Base-by-base conservation (phyloP, 2,113 vertebrate species). In the Oplegnathus fasciatus region DNA sequence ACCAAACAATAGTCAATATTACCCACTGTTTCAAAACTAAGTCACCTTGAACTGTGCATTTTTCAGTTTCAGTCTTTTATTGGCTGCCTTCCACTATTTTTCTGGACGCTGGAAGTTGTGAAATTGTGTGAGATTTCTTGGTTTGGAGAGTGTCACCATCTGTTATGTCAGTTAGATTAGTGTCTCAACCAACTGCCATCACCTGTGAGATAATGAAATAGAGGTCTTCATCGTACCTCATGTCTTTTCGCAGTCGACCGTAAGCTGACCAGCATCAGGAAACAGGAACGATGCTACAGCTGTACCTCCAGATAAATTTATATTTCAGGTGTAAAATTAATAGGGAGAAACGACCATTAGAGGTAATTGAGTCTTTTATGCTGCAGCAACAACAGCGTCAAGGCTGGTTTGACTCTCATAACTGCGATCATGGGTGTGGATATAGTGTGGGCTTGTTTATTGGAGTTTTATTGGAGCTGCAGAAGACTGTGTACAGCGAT, bases 311-410 rank as follows among this genome's bases (percentile, higher is more conserved):
- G 44, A 77, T 65, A 28, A n/a, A 66, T 80, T 78, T 75, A 68
- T 46, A 6, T 66, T 78, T 77, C 26, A n/a, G 32, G 5, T 50
- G 64, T 83, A 61, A 83, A 84, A 88, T 79, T 26, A 54, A 66
- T 44, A 22, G 26, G 6, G 52, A 75, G 65, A 52, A 64, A 28
- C 24, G 1, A 15, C 40, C 42, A 55, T 76, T 48, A 40, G 68
- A 80, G 17, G 55, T 89, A 62, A 86, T 60, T 48, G 71, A 26
- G 65, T 75, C 42, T 78, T 52, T 78, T 64, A 67, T 77, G 40
- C 52, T 62, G 60, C 52, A 67, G 60, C 52, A 62, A 64, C 74
- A 67, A 40, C 74, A 60, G 10, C 11, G 24, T 54, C 52, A 40
- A n/a, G 76, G 44, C 24, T 46, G 32, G 66, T 86, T 77, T 66